These are phyloP conservation scores for Cerastoderma edule DNA, from an alignment of 2,888 invertebrate species.

Conservation along the genomic window DNA sequence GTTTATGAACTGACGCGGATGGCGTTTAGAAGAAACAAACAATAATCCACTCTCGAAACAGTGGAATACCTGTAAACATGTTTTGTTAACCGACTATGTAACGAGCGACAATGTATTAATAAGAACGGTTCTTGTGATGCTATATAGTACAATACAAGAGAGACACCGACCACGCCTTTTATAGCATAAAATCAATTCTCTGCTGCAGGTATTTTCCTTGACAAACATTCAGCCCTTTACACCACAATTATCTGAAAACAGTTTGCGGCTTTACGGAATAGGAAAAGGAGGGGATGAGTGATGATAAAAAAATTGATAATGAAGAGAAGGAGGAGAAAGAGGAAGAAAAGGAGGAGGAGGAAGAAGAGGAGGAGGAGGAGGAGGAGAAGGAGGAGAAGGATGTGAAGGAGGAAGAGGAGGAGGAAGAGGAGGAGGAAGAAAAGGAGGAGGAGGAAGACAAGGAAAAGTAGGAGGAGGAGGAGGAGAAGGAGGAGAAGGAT, in stretches of 20 bases:
- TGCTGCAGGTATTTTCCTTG: background rate
- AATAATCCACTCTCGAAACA: no score
- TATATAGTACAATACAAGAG: no score
- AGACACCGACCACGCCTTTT: background rate
- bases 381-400: background rate
- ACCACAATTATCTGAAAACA: background rate
- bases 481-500: background rate
- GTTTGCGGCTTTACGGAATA: no score
- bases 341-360: background rate
- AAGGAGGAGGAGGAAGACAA: no score
- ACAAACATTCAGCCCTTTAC: background rate
- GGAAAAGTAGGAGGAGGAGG: slow-evolving; percentile 3
- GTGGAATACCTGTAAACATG: no score
- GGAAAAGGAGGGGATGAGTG: background rate
- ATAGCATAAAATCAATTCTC: background rate
- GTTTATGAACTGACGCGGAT: no score
- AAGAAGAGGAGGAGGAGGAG: background rate
- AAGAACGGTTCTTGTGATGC: no score
- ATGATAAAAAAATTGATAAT: background rate
- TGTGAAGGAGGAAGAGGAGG: no score
- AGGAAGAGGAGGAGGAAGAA: no score
- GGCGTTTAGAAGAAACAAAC: no score
- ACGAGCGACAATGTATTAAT: no score
- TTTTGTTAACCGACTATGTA: no score
- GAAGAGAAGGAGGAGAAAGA: background rate